These are phyloP conservation scores for Anseranas semipalmata DNA, from an alignment of 2,113 vertebrate genomes.

Conservation along the genomic window DNA sequence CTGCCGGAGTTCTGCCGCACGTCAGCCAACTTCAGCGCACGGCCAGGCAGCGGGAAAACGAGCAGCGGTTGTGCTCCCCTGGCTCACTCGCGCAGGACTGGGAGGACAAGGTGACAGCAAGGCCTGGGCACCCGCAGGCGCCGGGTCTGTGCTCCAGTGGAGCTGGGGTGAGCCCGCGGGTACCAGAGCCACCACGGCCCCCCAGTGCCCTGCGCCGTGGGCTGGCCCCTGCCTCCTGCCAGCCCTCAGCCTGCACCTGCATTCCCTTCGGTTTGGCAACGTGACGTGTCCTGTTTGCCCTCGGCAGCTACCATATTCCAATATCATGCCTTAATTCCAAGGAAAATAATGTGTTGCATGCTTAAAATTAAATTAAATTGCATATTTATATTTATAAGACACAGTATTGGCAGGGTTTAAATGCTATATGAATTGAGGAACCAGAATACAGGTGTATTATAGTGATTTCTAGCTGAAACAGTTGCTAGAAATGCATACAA, in stretches of 20 bases:
- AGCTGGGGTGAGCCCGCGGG: not conserved
- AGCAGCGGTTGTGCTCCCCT: not conserved
- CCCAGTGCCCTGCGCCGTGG: rapidly evolving
- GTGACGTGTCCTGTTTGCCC: slow-evolving; percentile 4
- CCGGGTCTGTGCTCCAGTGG: not conserved
- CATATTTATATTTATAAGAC: slow-evolving; percentile 59
- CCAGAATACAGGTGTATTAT: slow-evolving; percentile 50
- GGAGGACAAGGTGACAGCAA: not conserved
- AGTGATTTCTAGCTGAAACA: slow-evolving; percentile 50
- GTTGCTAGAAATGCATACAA: slow-evolving; percentile 40
- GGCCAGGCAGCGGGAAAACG: not conserved
- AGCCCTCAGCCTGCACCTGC: not conserved
- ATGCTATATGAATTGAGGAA: slow-evolving; percentile 35
- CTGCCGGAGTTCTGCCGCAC: not conserved
- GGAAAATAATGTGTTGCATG: slow-evolving; percentile 57
- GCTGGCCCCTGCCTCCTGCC: not conserved
- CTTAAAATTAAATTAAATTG: slow-evolving; percentile 57
- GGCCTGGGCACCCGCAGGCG: rapidly evolving
- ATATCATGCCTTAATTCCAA: slow-evolving; percentile 20
- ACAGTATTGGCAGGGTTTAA: slow-evolving; percentile 43
- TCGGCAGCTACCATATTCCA: slow-evolving; percentile 17
- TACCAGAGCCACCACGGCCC: rapidly evolving
- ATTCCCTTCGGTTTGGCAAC: not conserved
- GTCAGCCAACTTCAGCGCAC: not conserved
- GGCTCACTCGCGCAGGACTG: rapidly evolving